Evolutionary conservation across 2,797 vertebrate genomes (phyloP).

Genomic region (Etheostoma nigrum): DNA sequence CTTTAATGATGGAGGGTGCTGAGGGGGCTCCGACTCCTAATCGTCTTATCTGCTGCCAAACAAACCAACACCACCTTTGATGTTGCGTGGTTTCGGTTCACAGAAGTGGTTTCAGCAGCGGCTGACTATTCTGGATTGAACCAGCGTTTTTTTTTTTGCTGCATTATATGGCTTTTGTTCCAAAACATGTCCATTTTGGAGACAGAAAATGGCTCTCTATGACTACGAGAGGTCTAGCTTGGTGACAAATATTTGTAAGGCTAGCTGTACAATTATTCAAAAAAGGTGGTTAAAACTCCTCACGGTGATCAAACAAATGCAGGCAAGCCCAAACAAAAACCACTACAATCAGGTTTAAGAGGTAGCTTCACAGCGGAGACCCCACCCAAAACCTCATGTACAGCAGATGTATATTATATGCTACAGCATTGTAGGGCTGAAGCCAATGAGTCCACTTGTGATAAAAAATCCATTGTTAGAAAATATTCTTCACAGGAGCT

Average conservation of each 20-base stretch:
- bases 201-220: not conserved
- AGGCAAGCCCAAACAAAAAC: slow-evolving; percentile 38
- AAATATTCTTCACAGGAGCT: not conserved
- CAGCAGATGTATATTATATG: too few relatives aligned
- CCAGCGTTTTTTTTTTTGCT: not conserved
- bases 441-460: not conserved
- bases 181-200: slow-evolving; percentile 1
- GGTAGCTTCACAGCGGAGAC: slow-evolving; percentile 20
- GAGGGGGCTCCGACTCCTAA: slow-evolving; percentile 40
- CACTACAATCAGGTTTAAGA: slow-evolving; percentile 19
- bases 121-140: slow-evolving; percentile 33
- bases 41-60: slow-evolving; percentile 65
- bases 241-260: not conserved
- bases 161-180: not conserved
- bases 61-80: slow-evolving; percentile 56
- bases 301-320: slow-evolving; percentile 29
- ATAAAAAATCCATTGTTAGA: not conserved
- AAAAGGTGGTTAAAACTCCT: slow-evolving; percentile 4
- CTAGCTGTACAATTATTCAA: slow-evolving; percentile 6
- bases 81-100: slow-evolving; percentile 51
- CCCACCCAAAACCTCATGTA: slow-evolving; percentile 27
- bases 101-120: slow-evolving; percentile 34
- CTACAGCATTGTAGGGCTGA: too few relatives aligned
- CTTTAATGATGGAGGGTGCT: slow-evolving; percentile 55
- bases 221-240: not conserved